phyloP scores from a whole-genome alignment of 2,888 invertebrate species.

The Leucozona laternaria region DNA sequence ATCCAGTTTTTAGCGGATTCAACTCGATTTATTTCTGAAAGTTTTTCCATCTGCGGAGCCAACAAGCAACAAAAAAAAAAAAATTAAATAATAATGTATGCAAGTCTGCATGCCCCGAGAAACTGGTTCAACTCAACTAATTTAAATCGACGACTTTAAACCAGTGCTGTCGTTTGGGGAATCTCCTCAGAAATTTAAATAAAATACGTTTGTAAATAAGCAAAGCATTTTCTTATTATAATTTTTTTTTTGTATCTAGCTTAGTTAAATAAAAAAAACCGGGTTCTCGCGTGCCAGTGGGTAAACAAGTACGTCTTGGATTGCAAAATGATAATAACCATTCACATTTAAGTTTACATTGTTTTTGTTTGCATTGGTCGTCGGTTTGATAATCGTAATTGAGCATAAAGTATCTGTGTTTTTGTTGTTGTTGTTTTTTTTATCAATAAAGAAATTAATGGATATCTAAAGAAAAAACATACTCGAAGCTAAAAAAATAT shows the following conservation, averaged over 20 bases:
- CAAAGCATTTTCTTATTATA: background rate
- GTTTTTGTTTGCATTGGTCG: background rate
- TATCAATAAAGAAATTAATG: too few species aligned
- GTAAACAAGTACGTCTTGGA: background rate
- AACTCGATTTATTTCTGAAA: slow-evolving; percentile 70
- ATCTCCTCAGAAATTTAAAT: slow-evolving; percentile 3
- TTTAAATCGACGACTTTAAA: slow-evolving; percentile 20
- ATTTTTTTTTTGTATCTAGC: background rate
- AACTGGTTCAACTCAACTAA: slow-evolving; percentile 54
- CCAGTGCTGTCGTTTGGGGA: slow-evolving; percentile 31
- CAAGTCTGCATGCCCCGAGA: slow-evolving; percentile 34
- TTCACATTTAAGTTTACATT: background rate
- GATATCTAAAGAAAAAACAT: too few species aligned
- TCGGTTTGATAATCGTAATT: too few species aligned
- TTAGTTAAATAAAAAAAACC: background rate
- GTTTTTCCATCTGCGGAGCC: slow-evolving; percentile 53
- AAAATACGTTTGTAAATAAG: background rate
- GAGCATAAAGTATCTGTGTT: too few species aligned
- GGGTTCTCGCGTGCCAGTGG: background rate
- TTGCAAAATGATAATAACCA: background rate
- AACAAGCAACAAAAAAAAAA: slow-evolving; percentile 1
- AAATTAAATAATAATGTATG: slow-evolving; percentile 49
- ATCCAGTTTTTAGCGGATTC: slow-evolving; percentile 69
- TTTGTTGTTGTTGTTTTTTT: too few species aligned
- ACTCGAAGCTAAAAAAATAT: too few species aligned